Base-by-base conservation (phyloP, 2,797 vertebrate species). In the Mycteria americana region DNA sequence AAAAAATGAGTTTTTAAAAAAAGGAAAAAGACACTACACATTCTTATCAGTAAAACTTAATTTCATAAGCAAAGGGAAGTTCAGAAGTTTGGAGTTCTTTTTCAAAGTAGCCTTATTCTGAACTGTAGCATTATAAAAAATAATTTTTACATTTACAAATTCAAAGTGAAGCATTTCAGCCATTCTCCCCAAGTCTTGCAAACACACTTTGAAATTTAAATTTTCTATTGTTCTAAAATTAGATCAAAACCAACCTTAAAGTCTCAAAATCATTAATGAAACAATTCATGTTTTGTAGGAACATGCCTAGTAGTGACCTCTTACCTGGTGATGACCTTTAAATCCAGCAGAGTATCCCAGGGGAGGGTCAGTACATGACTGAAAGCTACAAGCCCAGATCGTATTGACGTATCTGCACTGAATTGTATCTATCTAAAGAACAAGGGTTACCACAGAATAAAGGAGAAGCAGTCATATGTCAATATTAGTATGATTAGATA, bases 401-500 rank as follows among this genome's bases (percentile, higher is more conserved):
- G 23, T 54, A n/a, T 59, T 82, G 56, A 63, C 59, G 27, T 67
- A 77, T 54, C 62, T 73, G 63, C 54, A 18, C 28, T 14, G 35
- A 85, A 87, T 30, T 91, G 81, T 80, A 91, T 87, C 63, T 64
- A 89, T 82, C 75, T 80, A n/a, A 74, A 93, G 96, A 94, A 85
- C 93, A 96, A 95, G 91, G 88, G 79, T 82, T 95, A n/a, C 22
- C 27, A 33, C 10, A 83, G 89, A 89, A 93, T 59, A 90, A 96
- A 95, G 59, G 62, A 85, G 76, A 81, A 85, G 56, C 62, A 45
- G 69, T 70, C 69, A 67, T 94, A 88, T 95, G 95, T 97, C 95
- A 96, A 92, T 93, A 95, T 88, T 90, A 79, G 89, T 60, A 51
- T 1, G 74, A 76, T 88, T 92, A 97, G 95, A 95, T 96, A 95